These are phyloP conservation scores for Cynaeus angustus DNA, from an alignment of 2,888 invertebrate genomes.

Conservation along the genomic window DNA sequence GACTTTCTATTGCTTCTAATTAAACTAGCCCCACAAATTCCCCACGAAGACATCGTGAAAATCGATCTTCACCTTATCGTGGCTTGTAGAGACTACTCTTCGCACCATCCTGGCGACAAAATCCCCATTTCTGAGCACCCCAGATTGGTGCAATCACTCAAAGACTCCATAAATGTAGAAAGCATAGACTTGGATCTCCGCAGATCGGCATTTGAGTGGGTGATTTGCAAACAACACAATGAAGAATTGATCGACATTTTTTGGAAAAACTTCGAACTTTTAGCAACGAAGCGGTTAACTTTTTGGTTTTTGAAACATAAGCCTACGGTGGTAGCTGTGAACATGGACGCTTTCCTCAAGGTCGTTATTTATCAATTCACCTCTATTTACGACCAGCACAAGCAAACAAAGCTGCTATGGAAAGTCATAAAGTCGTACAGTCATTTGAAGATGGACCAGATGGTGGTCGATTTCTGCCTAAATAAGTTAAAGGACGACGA, in stretches of 20 bases:
- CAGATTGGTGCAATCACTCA: not conserved
- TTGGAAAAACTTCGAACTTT: constrained; percentile 13
- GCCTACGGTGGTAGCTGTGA: not conserved
- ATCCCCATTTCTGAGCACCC: constrained; percentile 8
- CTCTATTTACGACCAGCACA: not conserved
- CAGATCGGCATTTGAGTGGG: not conserved
- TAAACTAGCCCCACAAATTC: not conserved
- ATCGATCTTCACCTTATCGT: not conserved
- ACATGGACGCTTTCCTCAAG: not conserved
- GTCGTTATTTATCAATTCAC: not conserved
- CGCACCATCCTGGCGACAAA: not conserved
- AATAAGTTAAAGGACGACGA: constrained; percentile 2
- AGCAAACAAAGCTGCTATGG: constrained; percentile 6
- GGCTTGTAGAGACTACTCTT: not conserved
- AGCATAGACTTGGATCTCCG: not conserved
- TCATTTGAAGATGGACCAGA: constrained; percentile 11
- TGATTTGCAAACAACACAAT: constrained; percentile 5
- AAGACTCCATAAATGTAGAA: not conserved
- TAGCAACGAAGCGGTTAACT: not conserved
- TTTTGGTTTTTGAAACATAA: constrained; percentile 8
- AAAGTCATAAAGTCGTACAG: constrained; percentile 10
- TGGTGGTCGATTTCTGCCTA: not conserved
- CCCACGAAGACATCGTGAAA: not conserved
- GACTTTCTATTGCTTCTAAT: not conserved
- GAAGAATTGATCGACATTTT: constrained; percentile 4